Base-by-base conservation (phyloP, 2,888 invertebrate species). In the Omphaloscelis lunosa region DNA sequence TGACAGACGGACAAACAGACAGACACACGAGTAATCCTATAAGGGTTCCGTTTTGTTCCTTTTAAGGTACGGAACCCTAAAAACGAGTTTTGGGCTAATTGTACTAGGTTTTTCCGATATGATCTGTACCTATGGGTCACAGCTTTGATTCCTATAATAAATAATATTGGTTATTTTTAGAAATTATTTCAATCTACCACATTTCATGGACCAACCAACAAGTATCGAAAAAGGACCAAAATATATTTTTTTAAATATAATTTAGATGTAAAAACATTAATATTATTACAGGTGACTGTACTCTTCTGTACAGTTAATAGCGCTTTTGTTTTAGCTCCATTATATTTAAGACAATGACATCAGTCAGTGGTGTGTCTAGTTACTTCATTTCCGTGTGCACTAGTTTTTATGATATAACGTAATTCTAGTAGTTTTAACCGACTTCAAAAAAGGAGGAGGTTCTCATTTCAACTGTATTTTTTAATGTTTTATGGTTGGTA, bases 311-410 rank as follows among this genome's bases (percentile, higher is more conserved):
- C 59, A 66, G 9, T 56, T 67, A 72, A 84, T 74, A 72, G 34
- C 39, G 41, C 75, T 63, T 82, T 84, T 84, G 85, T 84, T 78
- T 59, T 0, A 20, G 9, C 34, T n/a, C 20, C n/a, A 82, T 84
- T 85, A 82, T 51, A 75, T 51, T 66, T 71, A 45, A 65, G 12
- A 84, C 83, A 84, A 84, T 84, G 74, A 51, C 29, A 39, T 68
- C 48, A 66, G 34, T 51, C 29, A 41, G 12, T 15, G 12, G 20
- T 23, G 27, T 12, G 56, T 53, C 68, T 66, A 45, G 59, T 73
- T 51, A 53, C 62, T 75, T 70, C 66, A 73, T 75, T 82, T 84
- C 83, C 83, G 85, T 41, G 58, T 56, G 2, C 20, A 34, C 17
- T 69, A 17, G 68, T 66, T 27, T 53, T n/a, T 51, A 39, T 73